Evolutionary conservation across 2,113 vertebrate genomes (phyloP).

Genomic region (Tonatia bakeri): DNA sequence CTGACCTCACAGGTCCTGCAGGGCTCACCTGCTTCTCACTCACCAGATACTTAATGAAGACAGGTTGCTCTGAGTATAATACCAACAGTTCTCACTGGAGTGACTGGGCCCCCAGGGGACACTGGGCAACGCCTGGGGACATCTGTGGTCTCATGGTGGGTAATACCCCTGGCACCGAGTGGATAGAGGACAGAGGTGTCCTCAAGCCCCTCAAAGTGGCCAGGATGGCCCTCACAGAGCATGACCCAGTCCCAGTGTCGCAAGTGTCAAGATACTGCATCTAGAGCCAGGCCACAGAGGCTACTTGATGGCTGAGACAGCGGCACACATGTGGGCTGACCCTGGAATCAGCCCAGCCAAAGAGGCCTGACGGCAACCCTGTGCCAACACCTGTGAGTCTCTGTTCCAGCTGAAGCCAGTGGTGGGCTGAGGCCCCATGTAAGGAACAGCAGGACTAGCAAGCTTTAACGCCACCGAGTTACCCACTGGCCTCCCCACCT

Average conservation of each 20-base stretch:
- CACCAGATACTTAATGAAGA: not conserved
- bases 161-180: not conserved
- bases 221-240: too few species aligned
- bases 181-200: not conserved
- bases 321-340: not conserved
- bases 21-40: not conserved
- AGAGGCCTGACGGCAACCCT: not conserved
- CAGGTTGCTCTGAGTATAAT: too few species aligned
- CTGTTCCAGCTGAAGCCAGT: not conserved
- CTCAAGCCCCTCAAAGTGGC: not conserved
- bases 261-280: not conserved
- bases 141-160: not conserved
- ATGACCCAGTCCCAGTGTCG: fast-evolving
- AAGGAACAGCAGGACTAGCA: not conserved
- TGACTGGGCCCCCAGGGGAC: not conserved
- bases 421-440: too few species aligned
- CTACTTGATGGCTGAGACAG: not conserved
- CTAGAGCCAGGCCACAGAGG: not conserved
- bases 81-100: not conserved
- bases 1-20: not conserved
- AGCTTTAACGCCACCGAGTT: not conserved
- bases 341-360: not conserved
- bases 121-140: not conserved
- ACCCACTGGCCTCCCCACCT: not conserved
- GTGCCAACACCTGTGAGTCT: not conserved